Conservation (phyloP, 2,797 vertebrate genomes). For the Microchirus variegatus region DNA sequence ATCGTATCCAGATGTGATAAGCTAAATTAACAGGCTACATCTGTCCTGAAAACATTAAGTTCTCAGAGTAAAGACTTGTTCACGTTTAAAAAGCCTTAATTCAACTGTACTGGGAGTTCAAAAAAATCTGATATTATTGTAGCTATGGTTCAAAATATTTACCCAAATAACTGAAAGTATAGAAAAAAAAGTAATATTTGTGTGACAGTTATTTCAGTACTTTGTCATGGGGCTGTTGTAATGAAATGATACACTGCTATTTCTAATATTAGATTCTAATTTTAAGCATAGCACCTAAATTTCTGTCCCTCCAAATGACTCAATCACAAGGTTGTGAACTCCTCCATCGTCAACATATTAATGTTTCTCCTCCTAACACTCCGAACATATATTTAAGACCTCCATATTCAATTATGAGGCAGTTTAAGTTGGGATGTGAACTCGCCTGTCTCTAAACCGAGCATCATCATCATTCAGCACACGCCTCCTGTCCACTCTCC, state of each 20-base stretch:
- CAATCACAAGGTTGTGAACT: background rate
- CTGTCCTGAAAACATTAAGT: background rate
- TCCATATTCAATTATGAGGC: conserved; percentile 47
- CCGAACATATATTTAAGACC: conserved; percentile 21
- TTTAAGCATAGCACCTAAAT: background rate
- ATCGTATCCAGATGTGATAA: conserved; percentile 10
- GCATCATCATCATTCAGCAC: conserved; percentile 69
- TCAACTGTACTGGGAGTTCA: background rate
- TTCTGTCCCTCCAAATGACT: background rate
- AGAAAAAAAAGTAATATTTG: background rate
- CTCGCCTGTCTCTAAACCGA: conserved; percentile 51
- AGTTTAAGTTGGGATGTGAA: conserved; percentile 37
- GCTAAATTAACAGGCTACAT: background rate
- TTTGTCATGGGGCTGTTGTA: background rate
- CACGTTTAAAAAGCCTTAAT: background rate
- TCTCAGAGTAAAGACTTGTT: background rate
- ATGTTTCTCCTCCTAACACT: conserved; percentile 3
- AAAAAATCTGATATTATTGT: background rate
- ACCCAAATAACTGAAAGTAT: background rate
- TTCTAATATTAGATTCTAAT: background rate
- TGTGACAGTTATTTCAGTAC: background rate
- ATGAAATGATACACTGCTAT: background rate
- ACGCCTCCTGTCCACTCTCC: conserved; percentile 38
- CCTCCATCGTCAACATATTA: conserved; percentile 12
- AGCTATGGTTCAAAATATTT: background rate